These are phyloP conservation scores for Thunnus maccoyii DNA, from an alignment of 2,113 vertebrate species.

Conservation along the genomic window DNA sequence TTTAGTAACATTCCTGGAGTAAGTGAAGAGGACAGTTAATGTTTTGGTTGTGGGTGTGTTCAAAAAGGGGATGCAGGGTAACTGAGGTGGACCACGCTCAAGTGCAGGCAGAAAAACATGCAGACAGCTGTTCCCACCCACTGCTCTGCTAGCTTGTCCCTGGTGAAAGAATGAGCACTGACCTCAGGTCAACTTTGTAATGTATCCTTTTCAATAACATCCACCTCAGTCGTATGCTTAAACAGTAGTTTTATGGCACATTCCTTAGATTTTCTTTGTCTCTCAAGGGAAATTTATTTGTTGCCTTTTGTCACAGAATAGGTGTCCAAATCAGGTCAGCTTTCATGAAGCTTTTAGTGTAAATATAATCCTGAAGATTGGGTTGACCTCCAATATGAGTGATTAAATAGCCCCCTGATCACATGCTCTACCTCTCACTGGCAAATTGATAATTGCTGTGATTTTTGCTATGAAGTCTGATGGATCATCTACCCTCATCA, in stretches of 20 bases:
- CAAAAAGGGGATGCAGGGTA: conserved; percentile 48
- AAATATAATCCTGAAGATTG: conserved; percentile 39
- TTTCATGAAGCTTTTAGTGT: conserved; percentile 30
- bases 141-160: conserved; percentile 57
- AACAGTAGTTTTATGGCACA: conserved; percentile 74
- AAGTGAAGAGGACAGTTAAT: conserved; percentile 59
- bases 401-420: conserved; percentile 43
- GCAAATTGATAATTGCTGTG: conserved; percentile 11
- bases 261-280: conserved; percentile 65
- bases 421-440: neutral
- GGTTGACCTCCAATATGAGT: conserved; percentile 33
- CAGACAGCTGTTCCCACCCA: conserved; percentile 60
- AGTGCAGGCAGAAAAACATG: conserved; percentile 43
- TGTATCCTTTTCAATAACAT: conserved; percentile 81
- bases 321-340: conserved; percentile 50
- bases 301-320: conserved; percentile 68
- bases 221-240: conserved; percentile 69
- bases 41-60: conserved; percentile 67
- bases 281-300: conserved; percentile 67
- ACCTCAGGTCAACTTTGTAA: conserved; percentile 79
- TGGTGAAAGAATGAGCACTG: conserved; percentile 59
- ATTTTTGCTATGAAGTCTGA: neutral
- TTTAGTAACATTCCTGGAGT: conserved; percentile 73
- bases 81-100: conserved; percentile 51
- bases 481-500: neutral